Percentiles rank a stretch among this genome's conserved stretches.
These are phyloP conservation scores for Okapia johnstoni DNA, from an alignment of 2,113 vertebrate species.

Conservation along the genomic window DNA sequence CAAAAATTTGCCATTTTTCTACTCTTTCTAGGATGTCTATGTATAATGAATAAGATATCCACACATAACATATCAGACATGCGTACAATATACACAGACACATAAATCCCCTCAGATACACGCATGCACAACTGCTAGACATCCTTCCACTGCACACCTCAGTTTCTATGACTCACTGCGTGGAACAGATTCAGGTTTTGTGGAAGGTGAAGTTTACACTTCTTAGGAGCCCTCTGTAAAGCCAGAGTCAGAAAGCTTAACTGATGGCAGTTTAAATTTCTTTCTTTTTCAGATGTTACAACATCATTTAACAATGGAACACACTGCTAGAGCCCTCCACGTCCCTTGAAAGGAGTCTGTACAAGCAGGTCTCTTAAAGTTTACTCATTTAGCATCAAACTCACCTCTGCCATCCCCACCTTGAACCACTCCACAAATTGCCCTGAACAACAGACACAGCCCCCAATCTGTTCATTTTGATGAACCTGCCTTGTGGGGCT, in stretches of 20 bases:
- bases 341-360: not conserved
- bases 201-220: not conserved
- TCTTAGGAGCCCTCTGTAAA: not conserved
- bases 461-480: not conserved
- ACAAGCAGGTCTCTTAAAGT: not conserved
- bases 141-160: not conserved
- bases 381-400: not conserved
- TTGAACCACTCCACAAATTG: not conserved
- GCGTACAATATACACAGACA: not conserved
- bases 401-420: not conserved
- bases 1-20: not conserved
- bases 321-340: not conserved
- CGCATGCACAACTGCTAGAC: not conserved
- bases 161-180: not conserved
- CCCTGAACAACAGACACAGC: not conserved
- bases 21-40: not conserved
- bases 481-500: not conserved
- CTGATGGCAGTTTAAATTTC: not conserved
- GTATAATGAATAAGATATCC: not conserved
- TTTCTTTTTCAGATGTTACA: not conserved
- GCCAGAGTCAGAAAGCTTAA: not conserved
- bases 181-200: not conserved
- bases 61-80: not conserved
- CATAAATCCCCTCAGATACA: not conserved
- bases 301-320: not conserved